These are phyloP conservation scores for Apomyelois bistriatella DNA, from an alignment of 2,888 invertebrate genomes.

Conservation along the genomic window DNA sequence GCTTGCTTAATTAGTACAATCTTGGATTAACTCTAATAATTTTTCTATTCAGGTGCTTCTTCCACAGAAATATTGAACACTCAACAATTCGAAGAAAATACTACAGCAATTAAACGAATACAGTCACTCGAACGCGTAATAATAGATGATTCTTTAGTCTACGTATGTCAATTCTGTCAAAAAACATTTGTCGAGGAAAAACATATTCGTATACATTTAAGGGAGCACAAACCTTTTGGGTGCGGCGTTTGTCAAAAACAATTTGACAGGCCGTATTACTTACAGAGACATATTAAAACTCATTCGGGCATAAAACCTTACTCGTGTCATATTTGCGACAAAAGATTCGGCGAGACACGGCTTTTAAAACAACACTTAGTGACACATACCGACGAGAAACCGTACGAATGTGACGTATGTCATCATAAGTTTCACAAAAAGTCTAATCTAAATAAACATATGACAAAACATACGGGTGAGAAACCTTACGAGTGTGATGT, in stretches of 20 bases:
- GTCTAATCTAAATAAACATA: neutral
- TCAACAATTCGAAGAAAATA: neutral
- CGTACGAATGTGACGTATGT: neutral
- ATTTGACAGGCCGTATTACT: neutral
- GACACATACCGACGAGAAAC: neutral
- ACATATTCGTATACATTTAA: neutral
- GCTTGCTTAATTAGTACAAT: too few relatives aligned
- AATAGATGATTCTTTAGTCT: neutral
- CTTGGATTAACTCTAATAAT: neutral
- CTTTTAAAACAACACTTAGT: neutral
- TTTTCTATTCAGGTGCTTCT: neutral
- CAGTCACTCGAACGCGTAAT: neutral
- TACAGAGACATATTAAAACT: neutral
- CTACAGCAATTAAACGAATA: neutral
- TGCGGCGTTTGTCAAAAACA: neutral
- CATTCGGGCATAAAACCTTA: neutral
- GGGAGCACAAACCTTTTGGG: neutral
- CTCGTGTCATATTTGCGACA: neutral
- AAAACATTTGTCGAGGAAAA: neutral
- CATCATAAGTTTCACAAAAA: constrained; percentile 1
- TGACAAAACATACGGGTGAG: neutral
- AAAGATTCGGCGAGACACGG: neutral
- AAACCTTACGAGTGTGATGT: constrained; percentile 4
- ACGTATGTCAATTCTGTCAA: constrained; percentile 1
- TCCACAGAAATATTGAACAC: neutral